Base-by-base conservation (phyloP, 1,140 invertebrate species). In the Nebria ingens region DNA sequence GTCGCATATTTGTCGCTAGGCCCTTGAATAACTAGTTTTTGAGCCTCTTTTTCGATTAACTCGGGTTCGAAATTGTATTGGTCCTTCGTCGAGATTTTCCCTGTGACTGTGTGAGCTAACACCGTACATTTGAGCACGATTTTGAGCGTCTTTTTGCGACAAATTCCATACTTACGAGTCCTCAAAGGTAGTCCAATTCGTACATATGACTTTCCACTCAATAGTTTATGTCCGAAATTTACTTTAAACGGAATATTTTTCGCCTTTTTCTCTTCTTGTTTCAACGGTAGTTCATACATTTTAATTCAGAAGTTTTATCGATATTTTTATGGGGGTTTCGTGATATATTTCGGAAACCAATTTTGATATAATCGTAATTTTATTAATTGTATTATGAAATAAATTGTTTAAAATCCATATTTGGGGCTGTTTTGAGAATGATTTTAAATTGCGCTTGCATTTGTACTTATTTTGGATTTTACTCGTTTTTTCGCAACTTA, bases 191-290 rank as follows among this genome's bases (percentile, higher is more conserved):
- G 67, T 51, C 62, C 62, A 22, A 64, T 63, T 57, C 66, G 61
- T 4, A 71, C 63, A 17, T 65, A 58, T 1, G 71, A 70, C 55
- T 62, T 61, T 29, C 71, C 71, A 19, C 62, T 50, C 22, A 65
- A 60, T 51, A 63, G 59, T 59, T 65, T 64, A 13, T 61, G 56
- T 19, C 61, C 57, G 62, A 71, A 71, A 58, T 65, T 67, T 19
- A 71, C 51, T 58, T 70, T 70, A 59, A 72, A 72, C 12, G 69
- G 68, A 54, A 61, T 64, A 51, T 57, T 57, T 62, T 66, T 60
- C 25, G 61, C 49, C 38, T 42, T 52, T 45, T 34, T 11, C 54
- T 19, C 51, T 55, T 56, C 55, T 38, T 56, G 50, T 13, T 54
- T 9, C 55, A 23, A 51, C 17, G 40, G 40, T 12, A 12, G 58